Evolutionary conservation across 53 echinoderm and acorn worm genomes (phyloP), one percentile per base, ranked within the genome.

Genomic region (Echinarachnius parma): DNA sequence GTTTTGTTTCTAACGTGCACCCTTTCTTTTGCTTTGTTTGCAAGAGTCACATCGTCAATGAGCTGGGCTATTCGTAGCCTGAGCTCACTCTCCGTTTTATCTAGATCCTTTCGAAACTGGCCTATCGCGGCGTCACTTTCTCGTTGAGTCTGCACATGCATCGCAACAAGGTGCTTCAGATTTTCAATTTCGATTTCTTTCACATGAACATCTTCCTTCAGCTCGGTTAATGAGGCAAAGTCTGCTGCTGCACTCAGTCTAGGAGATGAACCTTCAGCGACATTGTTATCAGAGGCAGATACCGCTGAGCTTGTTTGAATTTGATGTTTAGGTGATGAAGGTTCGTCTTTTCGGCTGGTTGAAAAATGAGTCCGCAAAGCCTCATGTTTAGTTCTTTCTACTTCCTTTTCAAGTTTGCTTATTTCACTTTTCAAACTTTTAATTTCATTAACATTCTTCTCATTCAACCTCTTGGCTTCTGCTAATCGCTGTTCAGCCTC

Each of bases 1-100:
- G 66, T 65, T 25, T 74, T 86, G 53, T 82, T 90, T 48, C 61
- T 82, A 27, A 75, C 66, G 21, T 72, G 74, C 8, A 82, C 74
- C 50, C 35, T 78, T 37, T 90, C 90, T 49, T 76, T 76, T 4
- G 60, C 59, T 37, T 75, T 81, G 9, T 63, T 82, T 3, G 75
- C 60, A 22, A 75, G 82, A 16, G 75, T 24, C 48, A 86, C 82
- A 29, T 81, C 72, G 24, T 69, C 70, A 21, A 69, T 69, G 13
- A 69, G 54, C 34, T 53, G 53, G 16, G 53, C 21, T 34, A 69
- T 53, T 53, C 53, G 31, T 14, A 53, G 24, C 53, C 35, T 69
- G 24, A 69, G 53, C 33, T 69, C 70, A 21, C 70, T 25, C 34
- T 69, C 75, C 25, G 75, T 55, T 55, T 69, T 74, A 13, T 60